A percentile compares a stretch with the other conserved stretches of the same genome.
Evolutionary conservation across 2,888 invertebrate genomes (phyloP).

Genomic region (Agelastica alni): DNA sequence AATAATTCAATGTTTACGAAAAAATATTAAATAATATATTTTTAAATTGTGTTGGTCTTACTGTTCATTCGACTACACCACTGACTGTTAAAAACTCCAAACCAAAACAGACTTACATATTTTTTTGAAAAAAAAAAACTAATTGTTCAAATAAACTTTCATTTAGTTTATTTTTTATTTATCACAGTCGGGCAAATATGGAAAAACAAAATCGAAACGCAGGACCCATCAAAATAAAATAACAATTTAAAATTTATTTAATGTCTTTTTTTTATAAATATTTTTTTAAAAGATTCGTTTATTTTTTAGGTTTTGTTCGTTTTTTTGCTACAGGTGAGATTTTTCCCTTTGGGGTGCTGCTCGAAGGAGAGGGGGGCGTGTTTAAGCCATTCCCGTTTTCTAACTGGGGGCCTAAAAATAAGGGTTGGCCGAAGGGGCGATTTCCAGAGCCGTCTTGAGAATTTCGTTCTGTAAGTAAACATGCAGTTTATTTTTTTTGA

Average conservation of each 20-base stretch:
- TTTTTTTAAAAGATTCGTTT: constrained; percentile 11
- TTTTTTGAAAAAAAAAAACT: constrained; percentile 14
- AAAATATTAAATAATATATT: too few species aligned
- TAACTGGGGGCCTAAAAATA: constrained; percentile 64
- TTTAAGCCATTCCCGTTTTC: constrained; percentile 54
- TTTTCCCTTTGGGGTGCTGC: constrained; percentile 52
- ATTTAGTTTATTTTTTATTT: constrained; percentile 40
- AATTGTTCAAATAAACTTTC: not conserved
- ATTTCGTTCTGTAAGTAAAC: constrained; percentile 53
- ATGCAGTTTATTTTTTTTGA: constrained; percentile 1
- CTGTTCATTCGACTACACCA: not conserved
- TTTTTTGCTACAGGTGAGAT: constrained; percentile 35
- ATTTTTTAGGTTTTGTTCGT: constrained; percentile 37
- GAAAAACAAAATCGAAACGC: constrained; percentile 36
- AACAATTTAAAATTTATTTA: constrained; percentile 4
- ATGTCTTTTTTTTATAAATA: not conserved
- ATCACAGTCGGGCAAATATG: constrained; percentile 50
- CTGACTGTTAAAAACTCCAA: constrained; percentile 7
- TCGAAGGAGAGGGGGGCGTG: constrained; percentile 47
- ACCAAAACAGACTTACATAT: constrained; percentile 14
- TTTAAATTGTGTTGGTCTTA: too few species aligned
- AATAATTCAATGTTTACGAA: too few species aligned
- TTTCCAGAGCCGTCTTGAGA: constrained; percentile 55
- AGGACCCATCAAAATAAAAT: not conserved
- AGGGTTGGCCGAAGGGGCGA: constrained; percentile 69